Evolutionary conservation across 2,888 invertebrate genomes (phyloP).

Genomic region (Volucella bombylans): DNA sequence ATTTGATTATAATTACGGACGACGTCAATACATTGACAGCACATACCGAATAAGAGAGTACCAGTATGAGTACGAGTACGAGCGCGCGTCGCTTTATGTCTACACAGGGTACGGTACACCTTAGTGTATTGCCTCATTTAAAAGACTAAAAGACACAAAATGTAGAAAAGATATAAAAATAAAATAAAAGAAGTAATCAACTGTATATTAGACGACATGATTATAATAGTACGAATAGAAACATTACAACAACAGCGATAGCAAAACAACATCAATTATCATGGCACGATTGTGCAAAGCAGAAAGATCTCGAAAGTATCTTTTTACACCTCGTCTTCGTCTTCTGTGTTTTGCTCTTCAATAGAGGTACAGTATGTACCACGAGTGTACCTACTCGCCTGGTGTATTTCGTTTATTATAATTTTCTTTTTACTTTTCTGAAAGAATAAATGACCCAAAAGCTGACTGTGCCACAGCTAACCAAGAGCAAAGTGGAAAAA

Average conservation of each 20-base stretch:
- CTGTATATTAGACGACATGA: conserved; percentile 68
- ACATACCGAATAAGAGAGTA: no score
- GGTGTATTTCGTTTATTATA: conserved; percentile 52
- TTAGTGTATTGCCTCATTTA: conserved; percentile 39
- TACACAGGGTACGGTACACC: conserved; percentile 29
- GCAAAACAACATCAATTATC: conserved; percentile 63
- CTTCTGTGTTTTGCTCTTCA: conserved; percentile 33
- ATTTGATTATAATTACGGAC: conserved; percentile 68
- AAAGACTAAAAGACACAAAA: conserved; percentile 41
- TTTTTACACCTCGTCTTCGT: conserved; percentile 65
- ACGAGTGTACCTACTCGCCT: not conserved
- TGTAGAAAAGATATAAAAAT: conserved; percentile 20
- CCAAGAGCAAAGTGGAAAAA: conserved; percentile 44
- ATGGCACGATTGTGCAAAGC: conserved; percentile 72
- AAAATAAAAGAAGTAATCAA: conserved; percentile 12
- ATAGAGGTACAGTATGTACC: conserved; percentile 15
- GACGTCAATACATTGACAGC: conserved; percentile 2
- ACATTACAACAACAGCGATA: conserved; percentile 39
- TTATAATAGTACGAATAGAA: conserved; percentile 61
- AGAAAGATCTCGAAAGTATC: conserved; percentile 72
- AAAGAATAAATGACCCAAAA: conserved; percentile 44
- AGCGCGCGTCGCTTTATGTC: conserved; percentile 37
- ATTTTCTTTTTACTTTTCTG: conserved; percentile 47
- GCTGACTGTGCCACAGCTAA: conserved; percentile 24
- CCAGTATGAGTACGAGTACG: not conserved